Base-by-base conservation (phyloP, 2,888 invertebrate species). In the Pinctada fucata region DNA sequence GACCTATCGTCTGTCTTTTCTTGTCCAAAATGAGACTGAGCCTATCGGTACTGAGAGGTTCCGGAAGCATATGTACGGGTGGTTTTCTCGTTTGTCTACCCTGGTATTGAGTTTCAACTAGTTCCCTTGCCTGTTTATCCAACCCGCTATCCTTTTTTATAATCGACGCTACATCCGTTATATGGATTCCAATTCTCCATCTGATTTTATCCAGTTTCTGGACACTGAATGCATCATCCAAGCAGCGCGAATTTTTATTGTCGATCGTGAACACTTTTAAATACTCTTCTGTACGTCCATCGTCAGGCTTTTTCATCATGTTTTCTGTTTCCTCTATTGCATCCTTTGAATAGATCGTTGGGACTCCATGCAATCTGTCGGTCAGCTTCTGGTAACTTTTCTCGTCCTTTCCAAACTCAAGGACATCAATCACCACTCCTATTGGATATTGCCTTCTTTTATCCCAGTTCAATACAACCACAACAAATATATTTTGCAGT, bases 201-300 rank as follows among this genome's bases (percentile, higher is more conserved):
- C 76, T 74, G 58, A 76, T 72, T 47, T 75, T 73, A 16, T 66
- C 69, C 2, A 16, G 6, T 31, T 65, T 51, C 16, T 76, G 75
- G 13, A 84, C 45, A 71, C 83, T 84, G 8, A 86, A 47, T 13
- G 84, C 85, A 80, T 86, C 85, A 63, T 86, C 85, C 52, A 86
- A 74, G 68, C 85, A 85, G 70, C 78, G 77, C 1, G 84, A 79
- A 45, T 75, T 78, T 48, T 63, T 65, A 2, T 82, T 82, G 70
- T 86, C 87, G 51, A 87, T 87, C 48, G 87, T 86, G 74, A 87
- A 84, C 2, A 71, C 75, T 10, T 68, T 50, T 10, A 79, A 47
- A 4, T 63, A n/a, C 8, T 79, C 72, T 47, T 79, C 58, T 10
- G 6, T 58, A 6, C 6, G 6, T 6, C 58, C 6, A 10, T 10